A percentile compares a stretch with the other conserved stretches of the same genome.
These are phyloP conservation scores for Chrysogorgia sp. DNA, from an alignment of 92 coral and sea anemone species.

Conservation along the genomic window DNA sequence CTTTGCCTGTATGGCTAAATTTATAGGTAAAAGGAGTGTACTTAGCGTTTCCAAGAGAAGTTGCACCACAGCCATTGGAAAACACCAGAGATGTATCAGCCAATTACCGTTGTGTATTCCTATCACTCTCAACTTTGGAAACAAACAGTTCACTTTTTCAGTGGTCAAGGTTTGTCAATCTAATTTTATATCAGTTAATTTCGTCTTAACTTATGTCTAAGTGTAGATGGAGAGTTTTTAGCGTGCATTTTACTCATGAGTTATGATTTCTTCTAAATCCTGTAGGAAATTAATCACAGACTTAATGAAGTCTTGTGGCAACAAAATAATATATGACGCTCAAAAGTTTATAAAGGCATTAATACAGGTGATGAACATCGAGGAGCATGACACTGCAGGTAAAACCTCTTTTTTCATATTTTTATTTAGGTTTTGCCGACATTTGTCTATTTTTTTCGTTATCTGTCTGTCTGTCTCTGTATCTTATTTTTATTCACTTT, in stretches of 20 bases:
- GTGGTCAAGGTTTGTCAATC: slow-evolving; percentile 23
- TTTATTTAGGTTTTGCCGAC: too few relatives aligned
- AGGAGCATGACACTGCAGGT: slow-evolving; percentile 17
- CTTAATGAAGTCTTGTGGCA: not conserved
- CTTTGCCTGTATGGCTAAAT: not conserved
- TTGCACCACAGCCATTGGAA: not conserved
- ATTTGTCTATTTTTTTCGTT: not conserved
- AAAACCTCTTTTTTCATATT: not conserved
- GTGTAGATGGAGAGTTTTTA: not conserved
- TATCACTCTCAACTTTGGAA: slow-evolving; percentile 6
- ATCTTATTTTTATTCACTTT: too few relatives aligned
- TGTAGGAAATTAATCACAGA: slow-evolving; percentile 1
- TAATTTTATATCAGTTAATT: not conserved
- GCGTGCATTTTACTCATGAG: not conserved
- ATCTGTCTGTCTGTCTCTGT: too few relatives aligned
- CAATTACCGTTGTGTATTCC: not conserved
- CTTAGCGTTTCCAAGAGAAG: not conserved
- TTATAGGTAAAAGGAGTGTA: slow-evolving; percentile 17
- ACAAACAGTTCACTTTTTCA: not conserved
- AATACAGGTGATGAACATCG: not conserved
- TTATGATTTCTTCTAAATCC: not conserved
- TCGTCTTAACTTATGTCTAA: not conserved
- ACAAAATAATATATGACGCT: slow-evolving; percentile 34
- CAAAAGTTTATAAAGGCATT: slow-evolving; percentile 27
- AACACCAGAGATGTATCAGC: not conserved